phyloP scores from a whole-genome alignment of 1,140 invertebrate genomes.

The Heliconius nattereri region DNA sequence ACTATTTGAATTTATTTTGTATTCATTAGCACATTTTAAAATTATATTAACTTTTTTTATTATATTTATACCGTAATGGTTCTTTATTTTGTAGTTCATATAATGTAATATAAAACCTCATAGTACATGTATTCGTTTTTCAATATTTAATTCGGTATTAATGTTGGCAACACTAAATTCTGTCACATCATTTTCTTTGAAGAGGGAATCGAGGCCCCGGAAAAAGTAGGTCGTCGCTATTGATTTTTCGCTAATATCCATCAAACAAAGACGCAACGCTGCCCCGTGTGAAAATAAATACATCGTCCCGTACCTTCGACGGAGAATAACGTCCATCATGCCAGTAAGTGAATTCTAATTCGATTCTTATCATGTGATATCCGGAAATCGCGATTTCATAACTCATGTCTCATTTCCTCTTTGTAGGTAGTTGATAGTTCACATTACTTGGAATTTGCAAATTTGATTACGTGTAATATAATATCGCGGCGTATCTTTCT shows the following conservation, averaged over 20 bases:
- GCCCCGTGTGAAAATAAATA: constrained; percentile 53
- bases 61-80: too few relatives aligned
- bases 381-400: constrained; percentile 59
- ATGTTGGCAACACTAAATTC: constrained; percentile 38
- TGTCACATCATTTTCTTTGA: constrained; percentile 70
- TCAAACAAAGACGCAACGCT: constrained; percentile 69
- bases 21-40: too few relatives aligned
- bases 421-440: constrained; percentile 23
- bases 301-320: constrained; percentile 51
- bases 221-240: constrained; percentile 75
- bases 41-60: too few relatives aligned
- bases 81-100: too few relatives aligned
- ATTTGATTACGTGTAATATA: constrained; percentile 37
- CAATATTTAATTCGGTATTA: background rate
- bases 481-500: background rate
- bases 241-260: constrained; percentile 74
- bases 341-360: constrained; percentile 62
- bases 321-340: constrained; percentile 59
- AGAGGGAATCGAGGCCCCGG: constrained; percentile 56
- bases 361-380: constrained; percentile 62
- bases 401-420: constrained; percentile 50
- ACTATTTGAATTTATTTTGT: background rate
- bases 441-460: constrained; percentile 40
- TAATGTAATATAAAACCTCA: background rate
- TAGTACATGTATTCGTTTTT: constrained; percentile 3